A percentile compares a stretch with the other conserved stretches of the same genome.
Conservation (phyloP, 2,888 invertebrate genomes). For the Gasteruption jaculator region DNA sequence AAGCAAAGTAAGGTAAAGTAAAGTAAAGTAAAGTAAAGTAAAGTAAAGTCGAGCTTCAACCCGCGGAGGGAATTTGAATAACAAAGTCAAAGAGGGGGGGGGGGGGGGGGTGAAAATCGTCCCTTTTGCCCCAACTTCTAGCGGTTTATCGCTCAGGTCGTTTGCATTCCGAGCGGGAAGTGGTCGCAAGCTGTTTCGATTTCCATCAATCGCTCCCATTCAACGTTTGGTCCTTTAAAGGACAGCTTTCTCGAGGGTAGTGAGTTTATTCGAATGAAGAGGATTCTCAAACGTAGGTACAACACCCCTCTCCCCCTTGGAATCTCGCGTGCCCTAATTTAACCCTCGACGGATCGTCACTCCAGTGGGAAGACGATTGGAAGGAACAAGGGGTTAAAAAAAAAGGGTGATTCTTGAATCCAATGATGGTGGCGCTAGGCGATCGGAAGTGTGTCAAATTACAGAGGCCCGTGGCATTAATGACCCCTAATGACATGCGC, state of each 20-base stretch:
- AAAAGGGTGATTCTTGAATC: no score
- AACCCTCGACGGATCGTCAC: conserved; percentile 23
- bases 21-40: no score
- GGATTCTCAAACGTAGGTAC: no score
- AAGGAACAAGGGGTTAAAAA: conserved; percentile 13
- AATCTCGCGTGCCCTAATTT: conserved; percentile 16
- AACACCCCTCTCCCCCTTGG: conserved; percentile 12
- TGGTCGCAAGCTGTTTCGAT: no score
- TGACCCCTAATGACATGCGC: conserved; percentile 49
- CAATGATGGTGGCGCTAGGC: conserved; percentile 43
- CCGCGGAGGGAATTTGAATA: conserved; percentile 39
- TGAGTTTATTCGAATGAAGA: no score
- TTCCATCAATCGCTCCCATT: no score
- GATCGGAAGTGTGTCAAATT: conserved; percentile 52
- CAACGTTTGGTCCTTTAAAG: no score
- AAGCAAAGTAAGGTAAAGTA: no score
- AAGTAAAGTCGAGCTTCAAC: conserved; percentile 16
- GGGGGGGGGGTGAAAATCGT: conserved; percentile 30
- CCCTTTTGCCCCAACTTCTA: conserved; percentile 12
- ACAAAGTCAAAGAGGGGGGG: conserved; percentile 40
- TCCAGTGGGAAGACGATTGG: no score
- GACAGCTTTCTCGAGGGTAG: no score
- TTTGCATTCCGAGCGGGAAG: conserved; percentile 36
- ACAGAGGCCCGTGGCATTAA: conserved; percentile 49
- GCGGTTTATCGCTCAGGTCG: conserved; percentile 28